A percentile compares a stretch with the other conserved stretches of the same genome.
Conservation (phyloP, 2,113 vertebrate genomes). For the Opisthocomus hoazin region DNA sequence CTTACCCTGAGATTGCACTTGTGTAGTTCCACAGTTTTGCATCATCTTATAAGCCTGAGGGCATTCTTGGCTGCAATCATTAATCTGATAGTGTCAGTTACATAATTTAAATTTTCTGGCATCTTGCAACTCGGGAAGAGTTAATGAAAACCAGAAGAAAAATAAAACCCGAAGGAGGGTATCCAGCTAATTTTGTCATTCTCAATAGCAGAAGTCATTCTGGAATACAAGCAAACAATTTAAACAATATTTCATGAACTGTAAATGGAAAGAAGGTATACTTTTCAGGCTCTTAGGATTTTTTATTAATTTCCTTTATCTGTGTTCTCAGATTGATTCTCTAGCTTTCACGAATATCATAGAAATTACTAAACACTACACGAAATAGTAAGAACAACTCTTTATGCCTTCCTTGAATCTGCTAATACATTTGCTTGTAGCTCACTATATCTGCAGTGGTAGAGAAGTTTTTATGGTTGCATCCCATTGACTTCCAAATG, state of each 20-base stretch:
- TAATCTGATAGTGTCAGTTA: background rate
- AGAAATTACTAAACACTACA: background rate
- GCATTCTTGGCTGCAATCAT: background rate
- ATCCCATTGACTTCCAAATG: background rate
- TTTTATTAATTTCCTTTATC: background rate
- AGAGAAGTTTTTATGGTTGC: background rate
- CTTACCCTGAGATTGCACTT: background rate
- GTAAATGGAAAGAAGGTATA: background rate
- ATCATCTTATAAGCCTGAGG: background rate
- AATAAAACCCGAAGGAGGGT: background rate
- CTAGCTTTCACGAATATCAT: background rate
- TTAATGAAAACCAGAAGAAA: background rate
- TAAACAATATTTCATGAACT: background rate
- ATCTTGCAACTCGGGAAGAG: background rate
- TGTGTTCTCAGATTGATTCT: background rate
- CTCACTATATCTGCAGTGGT: background rate
- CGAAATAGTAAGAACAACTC: background rate
- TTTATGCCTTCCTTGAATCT: background rate
- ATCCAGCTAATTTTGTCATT: background rate
- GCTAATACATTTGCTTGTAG: background rate
- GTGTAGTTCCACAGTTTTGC: background rate
- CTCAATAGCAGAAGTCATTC: background rate
- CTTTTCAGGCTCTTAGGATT: background rate
- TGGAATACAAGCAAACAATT: background rate
- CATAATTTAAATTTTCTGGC: background rate